These are phyloP conservation scores for Ceyx cyanopectus DNA, from an alignment of 2,113 vertebrate species.

Conservation along the genomic window DNA sequence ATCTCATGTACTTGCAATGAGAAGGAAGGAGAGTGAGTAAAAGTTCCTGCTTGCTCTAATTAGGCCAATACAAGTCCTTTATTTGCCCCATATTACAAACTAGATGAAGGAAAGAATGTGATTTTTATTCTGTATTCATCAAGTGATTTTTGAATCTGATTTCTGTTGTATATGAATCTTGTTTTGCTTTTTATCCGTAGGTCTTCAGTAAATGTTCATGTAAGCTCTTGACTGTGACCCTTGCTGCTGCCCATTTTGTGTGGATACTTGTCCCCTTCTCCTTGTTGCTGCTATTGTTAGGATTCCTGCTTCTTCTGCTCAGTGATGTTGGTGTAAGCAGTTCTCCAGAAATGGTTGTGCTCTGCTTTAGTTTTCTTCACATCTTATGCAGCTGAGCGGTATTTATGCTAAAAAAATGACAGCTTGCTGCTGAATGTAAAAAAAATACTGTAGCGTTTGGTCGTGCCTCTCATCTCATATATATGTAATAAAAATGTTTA, in stretches of 20 bases:
- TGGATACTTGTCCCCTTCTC: neutral
- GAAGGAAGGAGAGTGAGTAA: neutral
- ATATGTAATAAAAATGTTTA: neutral
- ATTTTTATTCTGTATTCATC: neutral
- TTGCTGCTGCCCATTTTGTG: neutral
- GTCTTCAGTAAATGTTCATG: neutral
- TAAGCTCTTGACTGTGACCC: neutral
- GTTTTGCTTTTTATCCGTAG: slow-evolving; percentile 9
- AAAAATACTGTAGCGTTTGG: neutral
- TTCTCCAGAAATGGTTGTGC: neutral
- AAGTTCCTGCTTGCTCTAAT: neutral
- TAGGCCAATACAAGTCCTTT: neutral
- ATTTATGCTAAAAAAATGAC: neutral
- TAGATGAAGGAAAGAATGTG: neutral
- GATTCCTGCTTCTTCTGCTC: neutral
- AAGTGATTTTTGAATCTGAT: neutral
- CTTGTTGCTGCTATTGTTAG: neutral
- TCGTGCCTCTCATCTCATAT: neutral
- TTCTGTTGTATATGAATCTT: neutral
- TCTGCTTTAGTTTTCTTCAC: neutral
- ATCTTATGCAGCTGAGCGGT: neutral
- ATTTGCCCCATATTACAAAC: neutral
- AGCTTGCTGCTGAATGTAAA: neutral
- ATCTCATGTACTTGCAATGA: neutral
- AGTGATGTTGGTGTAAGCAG: neutral